Base-by-base conservation (phyloP, 2,797 vertebrate species). In the Calcarius lapponicus region DNA sequence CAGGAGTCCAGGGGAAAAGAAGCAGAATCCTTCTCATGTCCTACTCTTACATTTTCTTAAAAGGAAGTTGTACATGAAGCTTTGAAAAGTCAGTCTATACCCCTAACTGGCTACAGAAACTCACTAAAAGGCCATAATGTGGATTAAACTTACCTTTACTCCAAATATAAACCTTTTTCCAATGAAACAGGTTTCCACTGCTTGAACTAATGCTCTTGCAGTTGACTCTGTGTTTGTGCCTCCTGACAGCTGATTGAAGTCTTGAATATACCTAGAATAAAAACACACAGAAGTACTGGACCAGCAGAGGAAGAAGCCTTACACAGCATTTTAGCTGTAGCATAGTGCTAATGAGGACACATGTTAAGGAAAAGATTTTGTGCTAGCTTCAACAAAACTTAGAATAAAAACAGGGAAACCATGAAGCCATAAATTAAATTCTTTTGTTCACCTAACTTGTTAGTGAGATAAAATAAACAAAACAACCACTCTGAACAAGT, bases 81-180 rank as follows among this genome's bases (percentile, higher is more conserved):
- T 90, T 82, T 81, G 32, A 3, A 54, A 91, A 86, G 11, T 75
- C 50, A 48, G 24, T 58, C 45, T 72, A 40, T 26, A 42, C 7
- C 17, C 40, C 25, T 9, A 45, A 36, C 5, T 72, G 31, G 54
- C 38, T 65, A 72, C 7, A 84, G 58, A 70, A 79, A 9, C 4
- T 82, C 25, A 50, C 14, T 75, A 11, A 43, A 80, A 71, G 38
- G 65, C 13, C 32, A 29, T 58, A 51, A 47, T 0, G 4, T 66
- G 16, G 22, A 53, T 66, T 86, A 69, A 70, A 90, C 18, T 97
- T 98, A 99, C 99, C 99, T 99, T 99, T 72, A 99, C 96, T 91
- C 98, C 98, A 98, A 99, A 99, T 88, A 99, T 86, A 92, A 99
- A 99, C 95, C 94, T 98, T 97, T 97, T 98, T 81, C 99, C 99